Base-by-base conservation (phyloP, 1,140 invertebrate species). In the Drosophila novamexicana region DNA sequence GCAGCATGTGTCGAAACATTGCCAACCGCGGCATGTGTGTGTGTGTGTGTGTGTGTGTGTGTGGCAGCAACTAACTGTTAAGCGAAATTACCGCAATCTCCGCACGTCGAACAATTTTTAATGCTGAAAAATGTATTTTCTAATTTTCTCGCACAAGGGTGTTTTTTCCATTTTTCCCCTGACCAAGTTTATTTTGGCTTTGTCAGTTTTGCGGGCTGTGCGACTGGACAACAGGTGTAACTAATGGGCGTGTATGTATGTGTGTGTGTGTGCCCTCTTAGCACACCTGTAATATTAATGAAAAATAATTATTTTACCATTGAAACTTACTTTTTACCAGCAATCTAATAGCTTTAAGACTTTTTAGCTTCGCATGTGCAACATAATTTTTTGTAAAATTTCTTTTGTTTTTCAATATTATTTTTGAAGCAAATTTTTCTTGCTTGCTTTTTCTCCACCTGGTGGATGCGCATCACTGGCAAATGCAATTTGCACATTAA, bases 51-150 rank as follows among this genome's bases (percentile, higher is more conserved):
- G 64, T 59, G 58, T 47, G 42, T 54, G 50, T 61, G 42, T 39
- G 29, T 61, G 22, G 69, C 52, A 66, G 83, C 68, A 78, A 61
- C 82, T 81, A 83, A 88, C 84, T 86, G 83, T 88, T 88, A 84
- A 89, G 80, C 85, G 77, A 88, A 88, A 88, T 89, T 90, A 88
- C 84, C 84, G 68, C 84, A 88, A 89, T 84, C 84, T 81, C 74
- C 77, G 82, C 82, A 88, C 82, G 81, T 84, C 85, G 73, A 84
- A 88, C 84, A 89, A 69, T 88, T 89, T 88, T 84, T 84, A 88
- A 88, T 86, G 83, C 76, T 86, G 83, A 86, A 86, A 89, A 86
- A 86, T 86, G 84, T 86, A 77, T 83, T 86, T 86, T 88, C 83
- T 83, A 82, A 83, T 86, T 86, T 83, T 77, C 50, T 61, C 50